Evolutionary conservation across 2,113 vertebrate genomes (phyloP), one percentile per base, ranked within the genome.

Genomic region (Psilopogon haemacephalus): DNA sequence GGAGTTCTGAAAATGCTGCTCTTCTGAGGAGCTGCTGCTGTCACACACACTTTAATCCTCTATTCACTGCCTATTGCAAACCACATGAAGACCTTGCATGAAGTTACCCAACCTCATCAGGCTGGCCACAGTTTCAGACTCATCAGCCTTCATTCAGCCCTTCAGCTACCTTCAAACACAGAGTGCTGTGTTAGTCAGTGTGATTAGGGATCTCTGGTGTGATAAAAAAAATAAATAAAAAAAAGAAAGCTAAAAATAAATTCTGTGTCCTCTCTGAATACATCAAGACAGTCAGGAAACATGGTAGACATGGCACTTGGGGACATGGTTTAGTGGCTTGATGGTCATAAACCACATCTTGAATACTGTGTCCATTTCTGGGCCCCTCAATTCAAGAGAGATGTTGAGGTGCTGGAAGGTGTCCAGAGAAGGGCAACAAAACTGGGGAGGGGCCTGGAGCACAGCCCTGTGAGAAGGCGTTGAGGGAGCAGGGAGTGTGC

Each of bases 11-110:
- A 80, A 88, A 63, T 28, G 1, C 15, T 18, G 9, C 12, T 79
- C 5, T 56, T 44, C 73, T 60, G 42, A 75, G 52, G 85, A 77
- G 62, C 38, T 81, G 80, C 56, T 89, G 60, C 65, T 74, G 65
- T 52, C 56, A 28, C 38, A 27, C 0, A 38, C 59, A 81, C 52
- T 2, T 56, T 1, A 54, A 71, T 64, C n/a, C 28, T 71, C 55
- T 63, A 13, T 35, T 77, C n/a, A 2, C 21, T 58, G 60, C 32
- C 63, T 63, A 30, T 52, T 87, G 62, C 54, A 42, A 37, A 58
- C 15, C 16, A 30, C 0, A 2, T 19, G 37, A 76, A 72, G 55
- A 54, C 18, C 10, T 5, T 2, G 27, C 9, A 0, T 58, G 13
- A 69, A 50, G 18, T n/a, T 46, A 44, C 16, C 42, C 17, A 13